Evolutionary conservation across 2,113 vertebrate species (phyloP).

Genomic region (Leucopsar rothschildi): DNA sequence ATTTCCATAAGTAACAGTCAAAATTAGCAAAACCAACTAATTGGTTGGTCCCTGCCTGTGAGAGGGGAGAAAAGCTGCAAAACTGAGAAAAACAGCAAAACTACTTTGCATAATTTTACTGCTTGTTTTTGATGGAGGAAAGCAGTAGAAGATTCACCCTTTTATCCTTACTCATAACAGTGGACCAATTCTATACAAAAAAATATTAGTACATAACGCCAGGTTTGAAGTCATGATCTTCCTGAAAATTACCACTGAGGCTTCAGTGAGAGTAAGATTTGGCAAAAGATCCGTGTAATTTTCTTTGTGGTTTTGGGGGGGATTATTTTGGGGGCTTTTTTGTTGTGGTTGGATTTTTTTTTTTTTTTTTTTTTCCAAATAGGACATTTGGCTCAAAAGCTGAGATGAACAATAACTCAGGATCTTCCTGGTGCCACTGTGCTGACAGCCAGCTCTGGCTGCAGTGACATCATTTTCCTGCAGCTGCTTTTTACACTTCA

Average conservation of each 20-base stretch:
- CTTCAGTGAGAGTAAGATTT: neutral
- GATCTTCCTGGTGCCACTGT: neutral
- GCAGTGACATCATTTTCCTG: conserved; percentile 33
- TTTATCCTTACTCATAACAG: neutral
- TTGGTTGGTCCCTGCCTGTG: neutral
- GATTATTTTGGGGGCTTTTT: neutral
- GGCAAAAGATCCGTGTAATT: neutral
- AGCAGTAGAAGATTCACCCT: neutral
- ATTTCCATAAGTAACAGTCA: neutral
- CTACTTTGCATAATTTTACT: neutral
- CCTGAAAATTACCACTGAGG: neutral
- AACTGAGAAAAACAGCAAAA: neutral
- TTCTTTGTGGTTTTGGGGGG: neutral
- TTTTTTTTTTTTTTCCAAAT: neutral
- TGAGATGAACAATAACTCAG: neutral
- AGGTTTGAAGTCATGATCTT: neutral
- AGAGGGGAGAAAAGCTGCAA: neutral
- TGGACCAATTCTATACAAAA: neutral
- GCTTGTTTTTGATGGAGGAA: neutral
- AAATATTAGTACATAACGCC: neutral
- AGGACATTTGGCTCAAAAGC: neutral
- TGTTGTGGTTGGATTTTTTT: no score
- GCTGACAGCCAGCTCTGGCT: neutral
- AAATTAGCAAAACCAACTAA: neutral
- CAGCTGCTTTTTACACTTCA: conserved; percentile 49